Evolutionary conservation across 2,888 invertebrate species (phyloP).

Genomic region (Macropis europaea): DNA sequence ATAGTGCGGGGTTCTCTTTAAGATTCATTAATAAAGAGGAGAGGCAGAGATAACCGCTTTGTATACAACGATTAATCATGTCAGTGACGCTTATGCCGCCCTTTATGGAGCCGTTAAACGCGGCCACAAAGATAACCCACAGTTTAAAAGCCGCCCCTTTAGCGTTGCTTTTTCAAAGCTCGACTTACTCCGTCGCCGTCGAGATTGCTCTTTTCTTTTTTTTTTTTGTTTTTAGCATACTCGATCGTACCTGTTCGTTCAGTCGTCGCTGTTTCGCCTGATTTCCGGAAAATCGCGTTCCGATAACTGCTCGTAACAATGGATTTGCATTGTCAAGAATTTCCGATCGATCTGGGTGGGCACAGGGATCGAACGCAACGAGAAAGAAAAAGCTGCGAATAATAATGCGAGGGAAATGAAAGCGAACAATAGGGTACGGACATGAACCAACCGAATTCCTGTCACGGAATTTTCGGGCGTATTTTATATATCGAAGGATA

Average conservation of each 20-base stretch:
- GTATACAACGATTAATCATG: constrained; percentile 57
- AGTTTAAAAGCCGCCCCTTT: constrained; percentile 39
- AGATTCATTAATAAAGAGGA: constrained; percentile 47
- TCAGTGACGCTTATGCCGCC: constrained; percentile 37
- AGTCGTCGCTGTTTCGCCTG: background rate
- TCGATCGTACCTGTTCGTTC: background rate
- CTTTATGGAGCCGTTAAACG: constrained; percentile 53
- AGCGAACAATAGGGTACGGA: background rate
- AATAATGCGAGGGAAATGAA: background rate
- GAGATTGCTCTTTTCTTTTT: constrained; percentile 14
- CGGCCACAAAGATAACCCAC: constrained; percentile 41
- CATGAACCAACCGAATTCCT: no score
- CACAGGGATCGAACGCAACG: background rate
- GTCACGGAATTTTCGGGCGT: no score
- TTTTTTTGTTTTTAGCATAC: background rate
- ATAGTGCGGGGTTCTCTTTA: constrained; percentile 13
- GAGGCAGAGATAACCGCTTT: constrained; percentile 24
- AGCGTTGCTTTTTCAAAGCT: constrained; percentile 2
- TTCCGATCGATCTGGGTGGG: background rate
- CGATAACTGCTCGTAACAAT: background rate
- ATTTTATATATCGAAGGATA: no score
- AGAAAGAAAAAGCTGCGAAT: background rate
- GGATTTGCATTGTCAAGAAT: constrained; percentile 33
- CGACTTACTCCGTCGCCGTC: constrained; percentile 6
- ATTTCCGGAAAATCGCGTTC: background rate